A percentile compares a stretch with the other conserved stretches of the same genome.
Evolutionary conservation across 2,888 invertebrate genomes (phyloP).

Genomic region (Xanthorhoe designata): DNA sequence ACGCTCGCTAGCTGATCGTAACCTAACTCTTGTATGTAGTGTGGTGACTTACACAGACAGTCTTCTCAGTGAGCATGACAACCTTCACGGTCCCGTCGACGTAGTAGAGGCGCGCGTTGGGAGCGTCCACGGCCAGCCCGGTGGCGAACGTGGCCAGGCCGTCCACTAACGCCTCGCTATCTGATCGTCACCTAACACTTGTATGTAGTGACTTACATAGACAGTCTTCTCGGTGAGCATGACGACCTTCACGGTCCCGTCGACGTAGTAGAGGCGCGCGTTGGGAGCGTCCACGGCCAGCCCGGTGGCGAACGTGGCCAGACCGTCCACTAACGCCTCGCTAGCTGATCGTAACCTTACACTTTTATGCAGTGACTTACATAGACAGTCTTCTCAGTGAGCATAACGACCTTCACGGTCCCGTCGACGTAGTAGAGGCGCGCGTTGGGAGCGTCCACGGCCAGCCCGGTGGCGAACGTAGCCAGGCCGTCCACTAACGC

Average conservation of each 20-base stretch:
- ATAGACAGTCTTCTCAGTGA: slow-evolving; percentile 89
- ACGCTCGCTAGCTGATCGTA: slow-evolving; percentile 78
- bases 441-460: slow-evolving; percentile 91
- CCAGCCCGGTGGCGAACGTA: slow-evolving; percentile 94
- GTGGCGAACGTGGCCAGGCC: slow-evolving; percentile 92
- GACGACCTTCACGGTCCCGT: slow-evolving; percentile 80
- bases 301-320: too few species aligned
- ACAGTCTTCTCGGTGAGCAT: slow-evolving; percentile 89
- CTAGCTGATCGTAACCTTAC: neutral
- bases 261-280: slow-evolving; percentile 88
- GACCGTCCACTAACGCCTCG: too few species aligned
- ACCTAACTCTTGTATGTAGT: neutral
- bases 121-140: slow-evolving; percentile 93
- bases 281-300: slow-evolving; percentile 73
- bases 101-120: slow-evolving; percentile 94
- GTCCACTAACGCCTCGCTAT: slow-evolving; percentile 86
- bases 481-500: slow-evolving; percentile 88
- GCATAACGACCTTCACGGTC: slow-evolving; percentile 86
- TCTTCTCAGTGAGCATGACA: slow-evolving; percentile 89
- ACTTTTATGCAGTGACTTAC: slow-evolving; percentile 63
- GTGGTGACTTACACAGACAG: slow-evolving; percentile 84
- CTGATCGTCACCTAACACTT: slow-evolving; percentile 51
- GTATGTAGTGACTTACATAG: slow-evolving; percentile 74
- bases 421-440: slow-evolving; percentile 95
- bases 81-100: slow-evolving; percentile 88